Evolutionary conservation across 2,113 vertebrate species (phyloP), one percentile per base, ranked within the genome.

Genomic region (Turnix velox): DNA sequence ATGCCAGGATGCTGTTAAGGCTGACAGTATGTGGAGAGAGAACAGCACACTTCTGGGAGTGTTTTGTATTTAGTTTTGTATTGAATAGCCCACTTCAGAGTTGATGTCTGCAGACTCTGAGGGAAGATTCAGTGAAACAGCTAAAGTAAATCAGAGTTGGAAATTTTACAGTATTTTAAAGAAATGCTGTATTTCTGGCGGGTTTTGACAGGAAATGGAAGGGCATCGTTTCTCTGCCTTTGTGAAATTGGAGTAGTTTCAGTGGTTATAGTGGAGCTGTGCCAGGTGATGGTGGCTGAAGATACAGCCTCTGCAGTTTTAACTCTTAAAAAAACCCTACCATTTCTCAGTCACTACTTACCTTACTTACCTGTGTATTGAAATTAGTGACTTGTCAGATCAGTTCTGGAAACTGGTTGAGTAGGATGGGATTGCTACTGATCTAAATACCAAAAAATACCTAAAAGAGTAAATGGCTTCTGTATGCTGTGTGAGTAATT

Each of bases 401-500:
- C 35, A 27, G 8, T n/a, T 45, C 19, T 73, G 43, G n/a, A 51
- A 59, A 15, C 6, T 33, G 25, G 12, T 42, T 23, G 30, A n/a
- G 37, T 24, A 39, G n/a, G 76, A 19, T 35, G 45, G 37, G 7
- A 9, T 35, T 54, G 31, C 42, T 69, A 16, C 71, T 33, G 62
- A 7, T 35, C 6, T 30, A 12, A 72, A 18, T 12, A 75, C 28
- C 45, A 74, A 68, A 31, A 84, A 58, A 59, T 35, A 12, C 42
- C 39, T 58, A 30, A 2, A 6, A 46, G 18, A 27, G 3, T n/a
- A 12, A 5, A 0, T 35, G n/a, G 15, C 5, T 76, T 65, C 63
- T 67, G 6, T 27, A 4, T 49, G 6, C 42, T 45, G 33, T 2
- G 0, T 28, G 30, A 43, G 39, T 35, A 75, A 48, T 62, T 54